Evolutionary conservation across 92 coral and sea anemone genomes (phyloP), one percentile per base, ranked within the genome.

Genomic region (Parazoanthus swiftii): DNA sequence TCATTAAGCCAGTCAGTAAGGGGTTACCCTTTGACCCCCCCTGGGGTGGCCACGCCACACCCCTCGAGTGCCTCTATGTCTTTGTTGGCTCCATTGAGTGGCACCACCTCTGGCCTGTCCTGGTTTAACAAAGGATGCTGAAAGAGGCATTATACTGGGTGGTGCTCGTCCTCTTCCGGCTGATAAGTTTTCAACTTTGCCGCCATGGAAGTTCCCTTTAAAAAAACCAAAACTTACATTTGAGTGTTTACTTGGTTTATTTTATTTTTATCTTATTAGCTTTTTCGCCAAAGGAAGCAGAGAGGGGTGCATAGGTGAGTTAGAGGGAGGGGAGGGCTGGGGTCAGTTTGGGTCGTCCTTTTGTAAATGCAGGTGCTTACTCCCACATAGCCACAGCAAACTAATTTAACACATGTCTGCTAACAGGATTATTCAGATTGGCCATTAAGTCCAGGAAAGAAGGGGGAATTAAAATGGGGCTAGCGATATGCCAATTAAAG

Each of bases 1-100:
- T 54, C 18, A 11, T 54, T 13, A 13, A 54, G 18, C 59, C 35
- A 43, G 81, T 82, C 42, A 82, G 58, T 82, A 82, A 23, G 86
- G 86, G 18, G 39, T 5, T 68, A 82, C 86, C 42, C 86, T 67
- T 16, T 68, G 86, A 11, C 86, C 77, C 21, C 86, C 68, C 73
- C 63, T 82, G 35, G 86, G 86, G 39, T 82, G 77, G 77, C 86
- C 86, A 4, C 86, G 86, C 86, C 86, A 82, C 21, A 67, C 65
- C 1, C 86, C 77, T 8, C 39, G 76, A 46, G 77, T 15, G 5
- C 76, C 76, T 15, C 86, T 82, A 21, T 44, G 77, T 23, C 33
- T 14, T 16, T 82, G 86, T 3, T 6, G 33, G 73, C 77, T 59
- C 50, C 16, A 21, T 23, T 44, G 77, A 4, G 38, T 48, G 26